These are phyloP conservation scores for Drosophila hydei DNA, from an alignment of 1,140 invertebrate species.

Conservation along the genomic window DNA sequence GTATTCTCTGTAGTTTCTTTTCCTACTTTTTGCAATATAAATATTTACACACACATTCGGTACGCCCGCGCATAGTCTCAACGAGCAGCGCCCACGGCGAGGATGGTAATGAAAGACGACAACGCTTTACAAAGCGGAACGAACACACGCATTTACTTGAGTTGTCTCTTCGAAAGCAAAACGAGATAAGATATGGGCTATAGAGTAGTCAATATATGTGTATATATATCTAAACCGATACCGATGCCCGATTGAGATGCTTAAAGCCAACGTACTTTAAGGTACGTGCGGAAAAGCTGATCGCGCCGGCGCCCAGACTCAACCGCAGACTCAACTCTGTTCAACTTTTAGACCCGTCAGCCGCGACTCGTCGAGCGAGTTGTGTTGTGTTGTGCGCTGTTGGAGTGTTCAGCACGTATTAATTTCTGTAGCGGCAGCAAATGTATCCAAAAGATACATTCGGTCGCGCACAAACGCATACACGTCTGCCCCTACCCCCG, in stretches of 20 bases:
- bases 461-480: slow-evolving; percentile 64
- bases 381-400: slow-evolving; percentile 68
- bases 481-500: neutral
- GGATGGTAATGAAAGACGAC: slow-evolving; percentile 30
- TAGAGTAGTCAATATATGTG: neutral
- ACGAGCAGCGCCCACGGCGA: slow-evolving; percentile 47
- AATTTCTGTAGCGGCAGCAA: slow-evolving; percentile 72
- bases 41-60: slow-evolving; percentile 52
- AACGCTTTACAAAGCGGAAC: slow-evolving; percentile 29
- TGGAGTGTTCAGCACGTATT: slow-evolving; percentile 79
- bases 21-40: slow-evolving; percentile 19
- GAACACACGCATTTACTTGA: slow-evolving; percentile 38
- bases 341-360: slow-evolving; percentile 1
- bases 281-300: slow-evolving; percentile 22
- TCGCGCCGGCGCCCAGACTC: slow-evolving; percentile 24
- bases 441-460: slow-evolving; percentile 79
- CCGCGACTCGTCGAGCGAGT: slow-evolving; percentile 52
- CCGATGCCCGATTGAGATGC: slow-evolving; percentile 11
- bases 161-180: slow-evolving; percentile 42
- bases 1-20: slow-evolving; percentile 11
- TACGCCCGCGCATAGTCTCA: slow-evolving; percentile 52
- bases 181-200: slow-evolving; percentile 22
- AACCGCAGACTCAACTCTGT: slow-evolving; percentile 8
- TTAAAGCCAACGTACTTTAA: slow-evolving; percentile 14
- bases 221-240: slow-evolving; percentile 5